These are phyloP conservation scores for Ceratothoa steindachneri DNA, from an alignment of 2,888 invertebrate genomes.

Conservation along the genomic window DNA sequence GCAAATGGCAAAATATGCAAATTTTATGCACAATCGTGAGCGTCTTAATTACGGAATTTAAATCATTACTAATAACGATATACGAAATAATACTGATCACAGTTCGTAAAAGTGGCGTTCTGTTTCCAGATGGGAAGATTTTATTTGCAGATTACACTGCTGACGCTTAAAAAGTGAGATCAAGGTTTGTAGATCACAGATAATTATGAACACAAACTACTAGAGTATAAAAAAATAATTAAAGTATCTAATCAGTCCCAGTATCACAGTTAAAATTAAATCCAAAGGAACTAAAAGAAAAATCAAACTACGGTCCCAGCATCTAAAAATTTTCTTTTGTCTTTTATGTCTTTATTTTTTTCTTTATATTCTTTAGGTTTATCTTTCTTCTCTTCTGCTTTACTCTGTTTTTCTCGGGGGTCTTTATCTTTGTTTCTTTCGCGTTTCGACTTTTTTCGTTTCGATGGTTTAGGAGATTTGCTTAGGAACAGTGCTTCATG, in stretches of 20 bases:
- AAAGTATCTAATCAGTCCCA: neutral
- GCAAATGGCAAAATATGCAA: too few species aligned
- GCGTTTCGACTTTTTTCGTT: slow-evolving; percentile 49
- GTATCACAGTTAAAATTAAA: neutral
- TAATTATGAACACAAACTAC: neutral
- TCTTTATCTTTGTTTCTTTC: slow-evolving; percentile 51
- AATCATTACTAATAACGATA: too few species aligned
- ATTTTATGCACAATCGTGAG: too few species aligned
- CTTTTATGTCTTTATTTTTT: neutral
- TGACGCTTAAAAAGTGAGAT: neutral
- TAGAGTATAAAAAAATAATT: neutral
- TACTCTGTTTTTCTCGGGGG: slow-evolving; percentile 50
- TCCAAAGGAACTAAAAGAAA: neutral
- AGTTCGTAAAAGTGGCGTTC: neutral
- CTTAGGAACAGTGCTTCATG: slow-evolving; percentile 60
- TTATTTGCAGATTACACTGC: neutral
- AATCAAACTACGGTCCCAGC: neutral
- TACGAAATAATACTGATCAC: neutral
- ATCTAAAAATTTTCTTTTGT: neutral
- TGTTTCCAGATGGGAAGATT: neutral
- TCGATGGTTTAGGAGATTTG: slow-evolving; percentile 57
- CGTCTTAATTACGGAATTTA: too few species aligned
- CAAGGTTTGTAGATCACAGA: neutral
- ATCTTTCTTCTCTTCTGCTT: neutral
- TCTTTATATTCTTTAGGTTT: neutral